phyloP scores from a whole-genome alignment of 2,113 vertebrate species.

The Myocastor coypus region DNA sequence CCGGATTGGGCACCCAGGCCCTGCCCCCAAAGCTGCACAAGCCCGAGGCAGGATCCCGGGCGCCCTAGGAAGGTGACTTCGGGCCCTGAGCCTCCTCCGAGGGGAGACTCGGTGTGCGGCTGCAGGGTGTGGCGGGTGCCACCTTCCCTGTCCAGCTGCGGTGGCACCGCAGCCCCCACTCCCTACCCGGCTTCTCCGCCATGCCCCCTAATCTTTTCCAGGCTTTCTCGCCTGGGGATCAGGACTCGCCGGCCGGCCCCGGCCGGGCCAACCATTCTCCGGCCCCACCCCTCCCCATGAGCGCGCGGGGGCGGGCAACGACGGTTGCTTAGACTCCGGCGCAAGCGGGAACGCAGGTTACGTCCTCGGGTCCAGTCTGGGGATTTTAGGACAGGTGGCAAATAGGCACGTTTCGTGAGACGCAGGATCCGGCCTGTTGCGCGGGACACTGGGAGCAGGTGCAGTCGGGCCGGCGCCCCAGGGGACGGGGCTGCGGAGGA shows the following conservation, averaged over 20 bases:
- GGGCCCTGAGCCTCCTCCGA: neutral
- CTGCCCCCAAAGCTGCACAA: neutral
- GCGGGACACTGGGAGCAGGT: neutral
- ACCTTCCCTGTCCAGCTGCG: fast-evolving
- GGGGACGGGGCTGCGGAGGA: neutral
- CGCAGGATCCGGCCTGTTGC: neutral
- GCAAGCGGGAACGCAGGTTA: neutral
- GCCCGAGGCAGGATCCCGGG: neutral
- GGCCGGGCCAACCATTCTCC: neutral
- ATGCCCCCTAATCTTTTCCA: neutral
- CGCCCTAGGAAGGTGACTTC: neutral
- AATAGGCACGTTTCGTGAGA: neutral
- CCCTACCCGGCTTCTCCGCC: neutral
- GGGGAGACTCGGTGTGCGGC: neutral
- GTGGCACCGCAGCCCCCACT: no score
- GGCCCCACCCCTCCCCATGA: neutral
- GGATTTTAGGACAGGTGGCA: neutral
- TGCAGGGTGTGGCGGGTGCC: neutral
- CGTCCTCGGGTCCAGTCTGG: neutral
- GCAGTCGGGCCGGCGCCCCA: neutral
- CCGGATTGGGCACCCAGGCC: neutral
- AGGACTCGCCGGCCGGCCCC: no score
- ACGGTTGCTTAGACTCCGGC: neutral
- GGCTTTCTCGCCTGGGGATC: no score
- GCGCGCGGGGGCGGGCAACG: neutral